phyloP scores from a whole-genome alignment of 2,888 invertebrate genomes.

The Eupithecia exiguata region DNA sequence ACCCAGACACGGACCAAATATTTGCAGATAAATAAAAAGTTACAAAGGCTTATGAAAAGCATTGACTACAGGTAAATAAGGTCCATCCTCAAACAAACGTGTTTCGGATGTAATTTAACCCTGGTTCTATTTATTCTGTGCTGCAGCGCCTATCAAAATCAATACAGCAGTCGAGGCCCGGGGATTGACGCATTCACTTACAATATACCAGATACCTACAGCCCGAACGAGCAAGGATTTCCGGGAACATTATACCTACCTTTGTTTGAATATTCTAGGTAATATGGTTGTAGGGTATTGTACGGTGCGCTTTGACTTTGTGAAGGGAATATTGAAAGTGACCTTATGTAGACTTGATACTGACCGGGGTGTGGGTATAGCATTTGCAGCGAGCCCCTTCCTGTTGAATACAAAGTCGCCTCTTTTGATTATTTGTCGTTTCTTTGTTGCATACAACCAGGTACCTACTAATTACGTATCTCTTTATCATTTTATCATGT shows the following conservation, averaged over 20 bases:
- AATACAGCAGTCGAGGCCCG: constrained; percentile 34
- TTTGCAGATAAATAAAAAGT: neutral
- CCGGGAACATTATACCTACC: constrained; percentile 1
- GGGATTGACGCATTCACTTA: constrained; percentile 27
- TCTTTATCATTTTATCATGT: too few relatives aligned
- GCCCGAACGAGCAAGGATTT: neutral
- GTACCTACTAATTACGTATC: too few relatives aligned
- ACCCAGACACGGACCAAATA: neutral
- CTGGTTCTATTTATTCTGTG: constrained; percentile 11
- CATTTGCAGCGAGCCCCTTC: too few relatives aligned
- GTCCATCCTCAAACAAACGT: neutral
- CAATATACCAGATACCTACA: constrained; percentile 6
- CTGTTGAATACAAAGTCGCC: too few relatives aligned
- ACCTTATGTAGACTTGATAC: too few relatives aligned
- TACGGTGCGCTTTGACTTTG: constrained; percentile 1
- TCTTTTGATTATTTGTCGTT: too few relatives aligned
- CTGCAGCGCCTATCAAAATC: constrained; percentile 31
- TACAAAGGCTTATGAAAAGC: neutral
- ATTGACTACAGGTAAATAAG: neutral
- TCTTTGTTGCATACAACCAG: too few relatives aligned
- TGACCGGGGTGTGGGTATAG: too few relatives aligned
- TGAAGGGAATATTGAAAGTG: neutral
- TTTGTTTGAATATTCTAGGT: constrained; percentile 15
- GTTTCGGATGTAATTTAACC: neutral
- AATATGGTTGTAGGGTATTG: neutral